A percentile compares a stretch with the other conserved stretches of the same genome.
phyloP scores from a whole-genome alignment of 2,888 invertebrate genomes.

The Lycaena phlaeas region DNA sequence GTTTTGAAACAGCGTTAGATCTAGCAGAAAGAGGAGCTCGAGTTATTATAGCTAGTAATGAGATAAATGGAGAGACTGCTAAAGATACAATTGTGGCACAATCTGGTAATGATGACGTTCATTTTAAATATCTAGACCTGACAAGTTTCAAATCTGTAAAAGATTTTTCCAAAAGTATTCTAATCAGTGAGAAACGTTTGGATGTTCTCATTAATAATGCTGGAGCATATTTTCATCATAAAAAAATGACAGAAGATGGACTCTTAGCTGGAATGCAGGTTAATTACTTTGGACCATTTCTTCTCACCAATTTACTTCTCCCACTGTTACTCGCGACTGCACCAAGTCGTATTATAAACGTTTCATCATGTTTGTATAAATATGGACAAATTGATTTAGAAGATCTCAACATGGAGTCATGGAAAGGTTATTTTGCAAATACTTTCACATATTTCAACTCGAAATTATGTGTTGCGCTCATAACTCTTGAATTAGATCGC shows the following conservation, averaged over 20 bases:
- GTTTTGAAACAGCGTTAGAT: conserved; percentile 79
- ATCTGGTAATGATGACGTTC: conserved; percentile 30
- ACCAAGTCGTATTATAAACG: conserved; percentile 35
- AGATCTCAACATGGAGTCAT: conserved; percentile 22
- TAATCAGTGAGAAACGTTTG: conserved; percentile 49
- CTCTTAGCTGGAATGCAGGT: conserved; percentile 73
- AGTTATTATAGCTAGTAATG: conserved; percentile 83
- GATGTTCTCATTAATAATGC: conserved; percentile 76
- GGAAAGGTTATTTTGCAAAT: neutral
- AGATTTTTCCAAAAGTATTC: conserved; percentile 71
- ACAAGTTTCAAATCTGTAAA: conserved; percentile 65
- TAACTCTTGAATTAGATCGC: conserved; percentile 77
- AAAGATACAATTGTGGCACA: conserved; percentile 23
- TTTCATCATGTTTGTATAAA: conserved; percentile 33
- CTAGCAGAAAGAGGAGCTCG: conserved; percentile 79
- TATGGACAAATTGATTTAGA: conserved; percentile 25
- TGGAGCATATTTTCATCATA: conserved; percentile 43
- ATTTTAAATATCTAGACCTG: conserved; percentile 53
- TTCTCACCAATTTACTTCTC: conserved; percentile 75
- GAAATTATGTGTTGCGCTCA: conserved; percentile 73
- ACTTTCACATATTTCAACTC: conserved; percentile 13
- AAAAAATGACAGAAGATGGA: conserved; percentile 69
- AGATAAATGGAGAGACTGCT: conserved; percentile 74
- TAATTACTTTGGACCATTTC: conserved; percentile 75
- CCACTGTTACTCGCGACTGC: conserved; percentile 37